These are phyloP conservation scores for Orchestes rusci DNA, from an alignment of 2,888 invertebrate genomes.

Conservation along the genomic window DNA sequence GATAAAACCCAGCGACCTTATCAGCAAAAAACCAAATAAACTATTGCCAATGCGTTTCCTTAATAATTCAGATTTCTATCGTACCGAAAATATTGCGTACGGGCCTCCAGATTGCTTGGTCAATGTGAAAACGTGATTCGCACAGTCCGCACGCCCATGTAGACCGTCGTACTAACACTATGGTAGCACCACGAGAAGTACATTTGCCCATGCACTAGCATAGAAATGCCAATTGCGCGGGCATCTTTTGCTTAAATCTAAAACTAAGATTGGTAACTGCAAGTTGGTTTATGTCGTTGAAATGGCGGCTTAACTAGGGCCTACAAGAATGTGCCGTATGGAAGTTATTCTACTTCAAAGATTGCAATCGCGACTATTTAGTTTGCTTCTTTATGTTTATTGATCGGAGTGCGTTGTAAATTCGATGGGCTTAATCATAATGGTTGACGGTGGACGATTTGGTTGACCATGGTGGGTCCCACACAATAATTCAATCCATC, in stretches of 20 bases:
- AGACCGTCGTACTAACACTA: no score
- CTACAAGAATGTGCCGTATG: constrained; percentile 10
- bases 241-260: constrained; percentile 4
- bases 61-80: constrained; percentile 8
- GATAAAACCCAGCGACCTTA: constrained; percentile 1
- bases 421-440: no score
- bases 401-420: no score
- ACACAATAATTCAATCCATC: no score
- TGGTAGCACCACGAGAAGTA: no score
- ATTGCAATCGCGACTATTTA: constrained; percentile 4
- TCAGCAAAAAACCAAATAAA: constrained; percentile 4
- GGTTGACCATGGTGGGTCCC: no score
- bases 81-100: constrained; percentile 7
- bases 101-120: constrained; percentile 4
- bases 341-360: constrained; percentile 5
- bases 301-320: constrained; percentile 7
- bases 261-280: constrained; percentile 8
- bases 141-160: not conserved
- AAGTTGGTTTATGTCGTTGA: constrained; percentile 7
- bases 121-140: not conserved
- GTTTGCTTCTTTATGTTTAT: constrained; percentile 2
- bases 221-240: constrained; percentile 4
- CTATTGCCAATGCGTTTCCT: constrained; percentile 2
- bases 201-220: no score
- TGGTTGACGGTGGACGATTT: no score